These are phyloP conservation scores for Hyperoplus immaculatus DNA, from an alignment of 2,797 vertebrate species.

Conservation along the genomic window DNA sequence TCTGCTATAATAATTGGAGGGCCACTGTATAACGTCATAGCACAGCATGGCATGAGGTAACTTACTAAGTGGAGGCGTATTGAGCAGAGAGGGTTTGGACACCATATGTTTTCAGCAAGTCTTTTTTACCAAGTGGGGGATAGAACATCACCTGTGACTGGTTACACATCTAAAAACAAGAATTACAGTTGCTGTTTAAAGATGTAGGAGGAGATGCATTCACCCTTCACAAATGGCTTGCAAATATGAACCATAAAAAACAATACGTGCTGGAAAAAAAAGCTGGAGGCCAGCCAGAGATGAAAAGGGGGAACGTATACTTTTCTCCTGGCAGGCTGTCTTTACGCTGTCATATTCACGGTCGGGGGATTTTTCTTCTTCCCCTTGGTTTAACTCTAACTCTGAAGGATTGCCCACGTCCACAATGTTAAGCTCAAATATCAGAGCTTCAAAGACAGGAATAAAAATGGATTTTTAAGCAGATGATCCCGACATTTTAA, in stretches of 20 bases:
- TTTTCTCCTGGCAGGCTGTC: conserved; percentile 52
- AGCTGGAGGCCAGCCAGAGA: conserved; percentile 59
- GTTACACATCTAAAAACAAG: conserved; percentile 73
- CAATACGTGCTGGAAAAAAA: conserved; percentile 8
- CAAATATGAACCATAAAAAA: conserved; percentile 55
- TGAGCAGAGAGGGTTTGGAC: conserved; percentile 42
- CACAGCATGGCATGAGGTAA: conserved; percentile 54
- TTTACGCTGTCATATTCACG: conserved; percentile 62
- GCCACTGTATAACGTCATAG: conserved; percentile 47
- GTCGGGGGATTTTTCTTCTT: background rate
- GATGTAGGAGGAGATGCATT: conserved; percentile 45
- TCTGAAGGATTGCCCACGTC: conserved; percentile 41
- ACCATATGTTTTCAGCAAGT: conserved; percentile 60
- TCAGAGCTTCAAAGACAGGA: conserved; percentile 59
- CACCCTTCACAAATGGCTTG: conserved; percentile 65
- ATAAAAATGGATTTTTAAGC: conserved; percentile 48
- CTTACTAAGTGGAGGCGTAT: background rate
- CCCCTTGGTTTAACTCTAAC: conserved; percentile 40
- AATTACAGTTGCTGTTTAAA: conserved; percentile 55
- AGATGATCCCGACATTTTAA: conserved; percentile 49
- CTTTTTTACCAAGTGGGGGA: conserved; percentile 49
- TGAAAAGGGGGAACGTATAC: conserved; percentile 27
- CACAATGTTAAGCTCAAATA: conserved; percentile 44
- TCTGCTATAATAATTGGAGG: conserved; percentile 41
- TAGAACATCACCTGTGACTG: conserved; percentile 73